Conservation (phyloP, 2,888 invertebrate species). For the Dermolepida albohirtum region DNA sequence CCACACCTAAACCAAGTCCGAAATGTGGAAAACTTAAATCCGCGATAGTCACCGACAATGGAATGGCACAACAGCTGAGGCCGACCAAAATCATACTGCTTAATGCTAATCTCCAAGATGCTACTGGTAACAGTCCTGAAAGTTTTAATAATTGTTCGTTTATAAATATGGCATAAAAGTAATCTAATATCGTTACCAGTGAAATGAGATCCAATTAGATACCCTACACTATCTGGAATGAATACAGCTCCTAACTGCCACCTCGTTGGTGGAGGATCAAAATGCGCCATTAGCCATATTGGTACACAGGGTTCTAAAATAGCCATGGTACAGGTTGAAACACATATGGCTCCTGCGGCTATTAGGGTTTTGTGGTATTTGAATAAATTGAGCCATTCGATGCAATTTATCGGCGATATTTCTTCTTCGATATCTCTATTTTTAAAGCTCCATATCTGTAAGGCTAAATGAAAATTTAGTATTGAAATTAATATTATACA, state of each 20-base stretch:
- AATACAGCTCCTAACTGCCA: slow-evolving; percentile 87
- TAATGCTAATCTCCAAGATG: slow-evolving; percentile 60
- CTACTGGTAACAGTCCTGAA: slow-evolving; percentile 59
- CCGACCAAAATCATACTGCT: slow-evolving; percentile 60
- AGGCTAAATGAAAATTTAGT: slow-evolving; percentile 46
- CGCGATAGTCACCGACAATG: slow-evolving; percentile 61
- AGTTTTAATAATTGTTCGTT: slow-evolving; percentile 1
- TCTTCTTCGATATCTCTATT: slow-evolving; percentile 44
- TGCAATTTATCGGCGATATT: slow-evolving; percentile 45
- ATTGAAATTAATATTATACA: too few species aligned
- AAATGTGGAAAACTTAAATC: slow-evolving; percentile 81
- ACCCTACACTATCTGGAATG: slow-evolving; percentile 87
- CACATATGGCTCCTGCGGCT: slow-evolving; percentile 77
- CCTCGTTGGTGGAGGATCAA: slow-evolving; percentile 74
- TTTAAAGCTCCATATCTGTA: slow-evolving; percentile 54
- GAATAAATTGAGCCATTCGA: slow-evolving; percentile 70
- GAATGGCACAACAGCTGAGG: slow-evolving; percentile 60
- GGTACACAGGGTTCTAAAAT: slow-evolving; percentile 86
- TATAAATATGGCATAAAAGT: too few species aligned
- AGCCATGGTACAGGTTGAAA: slow-evolving; percentile 85
- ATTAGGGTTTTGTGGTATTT: slow-evolving; percentile 74
- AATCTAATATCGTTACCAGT: slow-evolving; percentile 67
- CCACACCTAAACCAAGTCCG: slow-evolving; percentile 80
- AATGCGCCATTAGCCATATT: slow-evolving; percentile 79
- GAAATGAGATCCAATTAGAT: slow-evolving; percentile 84